phyloP scores from a whole-genome alignment of 2,113 vertebrate species.

The Python bivittatus region DNA sequence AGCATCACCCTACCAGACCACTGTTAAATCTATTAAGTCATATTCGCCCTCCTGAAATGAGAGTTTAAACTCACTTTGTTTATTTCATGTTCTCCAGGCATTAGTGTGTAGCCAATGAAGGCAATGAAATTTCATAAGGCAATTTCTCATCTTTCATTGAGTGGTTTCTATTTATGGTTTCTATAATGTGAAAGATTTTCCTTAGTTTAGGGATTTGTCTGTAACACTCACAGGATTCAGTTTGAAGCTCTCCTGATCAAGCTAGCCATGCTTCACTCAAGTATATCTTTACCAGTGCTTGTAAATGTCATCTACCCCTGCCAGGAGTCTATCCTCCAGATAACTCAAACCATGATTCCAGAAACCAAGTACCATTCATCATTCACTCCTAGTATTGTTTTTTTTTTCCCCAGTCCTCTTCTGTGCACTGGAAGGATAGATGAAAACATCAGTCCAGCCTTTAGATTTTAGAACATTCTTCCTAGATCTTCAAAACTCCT shows the following conservation, averaged over 20 bases:
- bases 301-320: background rate
- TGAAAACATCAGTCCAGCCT: background rate
- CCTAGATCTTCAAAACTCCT: background rate
- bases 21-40: background rate
- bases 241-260: background rate
- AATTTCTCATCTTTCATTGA: background rate
- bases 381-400: background rate
- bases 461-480: background rate
- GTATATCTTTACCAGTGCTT: background rate
- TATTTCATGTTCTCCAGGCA: background rate
- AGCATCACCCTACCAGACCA: background rate
- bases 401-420: background rate
- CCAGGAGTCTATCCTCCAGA: background rate
- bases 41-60: background rate
- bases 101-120: background rate
- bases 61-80: background rate
- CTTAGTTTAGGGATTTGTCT: background rate
- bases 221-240: background rate
- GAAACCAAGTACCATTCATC: background rate
- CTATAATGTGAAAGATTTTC: background rate
- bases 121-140: background rate
- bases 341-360: background rate
- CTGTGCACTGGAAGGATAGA: background rate
- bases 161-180: background rate
- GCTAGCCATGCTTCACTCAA: background rate